Conservation (phyloP, 2,888 invertebrate genomes). For the Norana najaformis region DNA sequence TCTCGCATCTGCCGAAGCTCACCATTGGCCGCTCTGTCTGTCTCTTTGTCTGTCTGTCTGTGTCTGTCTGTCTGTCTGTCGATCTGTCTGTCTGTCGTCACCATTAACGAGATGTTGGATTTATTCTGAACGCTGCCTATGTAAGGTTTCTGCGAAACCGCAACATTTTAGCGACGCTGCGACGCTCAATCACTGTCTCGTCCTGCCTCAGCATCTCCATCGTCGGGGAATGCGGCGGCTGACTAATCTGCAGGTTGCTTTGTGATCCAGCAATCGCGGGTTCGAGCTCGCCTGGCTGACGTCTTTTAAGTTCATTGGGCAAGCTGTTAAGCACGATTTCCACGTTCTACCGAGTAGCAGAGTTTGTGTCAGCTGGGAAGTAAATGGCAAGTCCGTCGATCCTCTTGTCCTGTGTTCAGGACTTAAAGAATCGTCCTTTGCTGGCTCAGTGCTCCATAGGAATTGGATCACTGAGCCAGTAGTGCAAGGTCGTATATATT, state of each 20-base stretch:
- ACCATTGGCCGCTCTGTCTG: background rate
- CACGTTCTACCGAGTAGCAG: background rate
- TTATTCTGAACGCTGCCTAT: background rate
- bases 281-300: background rate
- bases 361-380: background rate
- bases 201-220: slow-evolving; percentile 13
- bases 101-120: background rate
- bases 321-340: background rate
- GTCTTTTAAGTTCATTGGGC: background rate
- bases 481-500: no score
- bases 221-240: background rate
- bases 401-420: background rate
- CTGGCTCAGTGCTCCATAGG: background rate
- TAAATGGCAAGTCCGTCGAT: background rate
- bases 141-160: background rate
- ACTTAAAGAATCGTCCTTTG: background rate
- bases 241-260: background rate
- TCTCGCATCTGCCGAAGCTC: background rate
- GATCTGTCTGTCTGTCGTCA: background rate
- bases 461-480: no score
- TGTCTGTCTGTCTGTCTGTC: background rate
- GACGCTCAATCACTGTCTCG: background rate
- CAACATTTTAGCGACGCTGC: background rate
- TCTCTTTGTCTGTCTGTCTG: background rate
- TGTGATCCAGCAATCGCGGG: background rate